Percentiles rank a stretch among this genome's conserved stretches.
These are phyloP conservation scores for Arnoldichthys spilopterus DNA, from an alignment of 2,797 vertebrate genomes.

Conservation along the genomic window DNA sequence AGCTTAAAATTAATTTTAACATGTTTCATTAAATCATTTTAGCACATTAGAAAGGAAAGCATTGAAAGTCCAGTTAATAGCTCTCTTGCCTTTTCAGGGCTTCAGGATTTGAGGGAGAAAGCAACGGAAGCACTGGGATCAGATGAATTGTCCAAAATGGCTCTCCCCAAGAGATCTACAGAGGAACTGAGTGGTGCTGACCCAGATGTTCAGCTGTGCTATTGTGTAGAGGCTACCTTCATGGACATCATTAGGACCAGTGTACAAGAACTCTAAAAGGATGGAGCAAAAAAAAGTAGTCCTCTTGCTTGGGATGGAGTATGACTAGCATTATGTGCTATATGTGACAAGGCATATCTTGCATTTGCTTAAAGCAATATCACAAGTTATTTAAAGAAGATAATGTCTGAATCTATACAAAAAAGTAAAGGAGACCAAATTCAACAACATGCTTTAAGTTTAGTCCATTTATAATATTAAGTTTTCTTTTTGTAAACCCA, in stretches of 20 bases:
- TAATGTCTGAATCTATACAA: not conserved
- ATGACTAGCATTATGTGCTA: not conserved
- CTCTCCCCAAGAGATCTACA: conserved; percentile 75
- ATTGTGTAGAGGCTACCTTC: conserved; percentile 93
- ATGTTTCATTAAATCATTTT: not conserved
- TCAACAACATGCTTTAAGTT: not conserved
- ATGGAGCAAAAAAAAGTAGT: conserved; percentile 16
- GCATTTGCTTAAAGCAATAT: not conserved
- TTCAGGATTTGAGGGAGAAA: conserved; percentile 92
- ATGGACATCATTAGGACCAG: conserved; percentile 94
- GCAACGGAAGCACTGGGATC: conserved; percentile 72
- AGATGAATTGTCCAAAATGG: conserved; percentile 72
- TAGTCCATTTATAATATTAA: not conserved
- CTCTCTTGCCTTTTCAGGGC: conserved; percentile 72
- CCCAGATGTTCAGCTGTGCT: conserved; percentile 93
- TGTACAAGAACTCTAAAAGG: conserved; percentile 84
- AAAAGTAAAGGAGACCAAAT: not conserved
- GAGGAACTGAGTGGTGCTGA: conserved; percentile 82
- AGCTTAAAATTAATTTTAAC: conserved; percentile 63
- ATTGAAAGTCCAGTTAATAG: not conserved
- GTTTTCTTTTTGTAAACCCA: not conserved
- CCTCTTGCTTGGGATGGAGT: not conserved
- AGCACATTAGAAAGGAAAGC: not conserved
- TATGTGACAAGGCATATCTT: not conserved
- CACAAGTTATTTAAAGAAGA: not conserved